phyloP scores from a whole-genome alignment of 2,113 vertebrate species.

The Gobiocypris rarus region DNA sequence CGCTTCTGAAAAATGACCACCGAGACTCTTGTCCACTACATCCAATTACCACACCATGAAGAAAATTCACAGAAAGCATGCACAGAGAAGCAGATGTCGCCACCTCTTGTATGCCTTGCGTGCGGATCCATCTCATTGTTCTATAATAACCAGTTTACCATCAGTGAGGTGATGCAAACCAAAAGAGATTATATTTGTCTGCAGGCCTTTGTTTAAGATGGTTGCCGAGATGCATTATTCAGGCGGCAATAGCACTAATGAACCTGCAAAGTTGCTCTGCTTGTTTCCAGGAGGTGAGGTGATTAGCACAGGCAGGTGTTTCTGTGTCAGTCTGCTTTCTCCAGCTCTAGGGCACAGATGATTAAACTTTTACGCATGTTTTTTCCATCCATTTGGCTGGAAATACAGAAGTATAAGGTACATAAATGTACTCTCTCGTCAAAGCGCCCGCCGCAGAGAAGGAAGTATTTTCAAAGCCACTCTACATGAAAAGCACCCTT shows the following conservation, averaged over 20 bases:
- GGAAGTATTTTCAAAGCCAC: conserved; percentile 27
- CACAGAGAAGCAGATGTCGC: not conserved
- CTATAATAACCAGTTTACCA: conserved; percentile 21
- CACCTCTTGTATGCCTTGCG: conserved; percentile 32
- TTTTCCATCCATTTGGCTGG: conserved; percentile 44
- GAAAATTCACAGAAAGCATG: conserved; percentile 50
- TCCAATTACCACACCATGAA: conserved; percentile 46
- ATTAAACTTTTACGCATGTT: conserved; percentile 52
- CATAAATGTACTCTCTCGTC: conserved; percentile 35
- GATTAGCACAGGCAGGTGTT: conserved; percentile 58
- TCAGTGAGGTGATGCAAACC: conserved; percentile 30
- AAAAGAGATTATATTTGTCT: conserved; percentile 19
- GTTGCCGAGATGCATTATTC: conserved; percentile 39
- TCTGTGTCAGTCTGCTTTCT: conserved; percentile 30
- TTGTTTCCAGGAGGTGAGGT: conserved; percentile 58
- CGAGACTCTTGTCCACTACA: conserved; percentile 52
- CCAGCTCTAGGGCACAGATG: conserved; percentile 49
- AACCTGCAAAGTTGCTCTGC: conserved; percentile 46
- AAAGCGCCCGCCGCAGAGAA: conserved; percentile 13
- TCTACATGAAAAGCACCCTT: conserved; percentile 16
- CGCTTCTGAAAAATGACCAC: conserved; percentile 55
- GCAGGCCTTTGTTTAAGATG: conserved; percentile 37
- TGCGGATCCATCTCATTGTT: conserved; percentile 43
- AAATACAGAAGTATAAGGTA: conserved; percentile 46
- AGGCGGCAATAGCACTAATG: conserved; percentile 53